A percentile compares a stretch with the other conserved stretches of the same genome.
These are phyloP conservation scores for Metellina segmentata DNA, from an alignment of 2,888 invertebrate species.

Conservation along the genomic window DNA sequence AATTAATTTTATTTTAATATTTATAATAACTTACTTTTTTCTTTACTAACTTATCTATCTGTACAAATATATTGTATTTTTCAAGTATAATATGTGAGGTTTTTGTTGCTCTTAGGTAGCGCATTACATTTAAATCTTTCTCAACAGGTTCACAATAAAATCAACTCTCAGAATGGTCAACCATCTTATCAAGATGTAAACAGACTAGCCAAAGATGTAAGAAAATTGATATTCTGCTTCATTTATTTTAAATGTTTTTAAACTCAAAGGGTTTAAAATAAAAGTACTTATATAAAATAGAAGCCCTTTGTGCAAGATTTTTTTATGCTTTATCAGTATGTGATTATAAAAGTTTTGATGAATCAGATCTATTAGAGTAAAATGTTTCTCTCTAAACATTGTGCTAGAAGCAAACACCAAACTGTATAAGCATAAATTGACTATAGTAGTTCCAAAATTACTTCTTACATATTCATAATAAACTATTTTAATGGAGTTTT, in stretches of 20 bases:
- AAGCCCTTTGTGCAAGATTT: no score
- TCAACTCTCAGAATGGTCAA: slow-evolving; percentile 63
- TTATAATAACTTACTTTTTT: background rate
- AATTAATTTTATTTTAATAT: background rate
- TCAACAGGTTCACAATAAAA: slow-evolving; percentile 71
- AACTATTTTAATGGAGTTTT: no score
- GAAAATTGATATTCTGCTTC: slow-evolving; percentile 9
- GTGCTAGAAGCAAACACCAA: no score
- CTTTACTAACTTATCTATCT: background rate
- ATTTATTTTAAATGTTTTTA: background rate
- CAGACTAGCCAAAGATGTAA: slow-evolving; percentile 73
- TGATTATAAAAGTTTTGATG: no score
- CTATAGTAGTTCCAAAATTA: no score
- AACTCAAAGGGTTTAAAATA: no score
- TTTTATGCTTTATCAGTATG: no score
- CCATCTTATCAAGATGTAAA: slow-evolving; percentile 72
- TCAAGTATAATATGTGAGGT: background rate
- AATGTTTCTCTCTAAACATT: no score
- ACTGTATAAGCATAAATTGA: no score
- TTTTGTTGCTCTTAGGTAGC: background rate
- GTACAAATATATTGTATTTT: background rate
- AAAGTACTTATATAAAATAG: no score
- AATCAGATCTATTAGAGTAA: no score
- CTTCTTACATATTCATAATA: no score
- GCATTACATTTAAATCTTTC: background rate